Evolutionary conservation across 2,888 invertebrate species (phyloP).

Genomic region (Drosophila limbata): DNA sequence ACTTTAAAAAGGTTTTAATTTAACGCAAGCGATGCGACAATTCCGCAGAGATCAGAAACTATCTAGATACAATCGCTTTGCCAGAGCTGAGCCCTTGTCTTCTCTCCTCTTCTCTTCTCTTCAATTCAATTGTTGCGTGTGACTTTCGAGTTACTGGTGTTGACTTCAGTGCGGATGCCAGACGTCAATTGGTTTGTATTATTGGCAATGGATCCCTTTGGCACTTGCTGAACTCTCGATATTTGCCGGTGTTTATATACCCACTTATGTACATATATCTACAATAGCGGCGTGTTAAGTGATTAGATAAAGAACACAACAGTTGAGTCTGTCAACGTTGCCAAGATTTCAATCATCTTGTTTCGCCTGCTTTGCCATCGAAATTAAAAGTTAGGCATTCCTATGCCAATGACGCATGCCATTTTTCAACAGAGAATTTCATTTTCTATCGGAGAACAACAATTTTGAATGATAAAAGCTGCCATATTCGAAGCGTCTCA

Average conservation of each 20-base stretch:
- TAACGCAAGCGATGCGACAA: constrained; percentile 28
- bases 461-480: constrained; percentile 8
- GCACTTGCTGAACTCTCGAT: not conserved
- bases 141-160: constrained; percentile 24
- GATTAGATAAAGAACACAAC: constrained; percentile 39
- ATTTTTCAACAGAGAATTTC: constrained; percentile 27
- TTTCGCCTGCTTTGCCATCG: not conserved
- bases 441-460: constrained; percentile 1
- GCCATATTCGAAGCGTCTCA: too few relatives aligned
- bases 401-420: constrained; percentile 7
- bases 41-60: constrained; percentile 50
- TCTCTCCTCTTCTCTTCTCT: constrained; percentile 4
- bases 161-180: constrained; percentile 28
- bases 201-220: constrained; percentile 19
- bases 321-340: constrained; percentile 32
- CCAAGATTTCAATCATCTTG: constrained; percentile 21
- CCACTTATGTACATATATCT: constrained; percentile 28
- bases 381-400: constrained; percentile 37
- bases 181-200: constrained; percentile 47
- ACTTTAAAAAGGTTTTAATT: constrained; percentile 72
- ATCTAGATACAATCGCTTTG: constrained; percentile 72
- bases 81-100: constrained; percentile 15
- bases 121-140: constrained; percentile 31
- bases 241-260: constrained; percentile 17
- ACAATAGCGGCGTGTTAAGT: constrained; percentile 37